A percentile compares a stretch with the other conserved stretches of the same genome.
Conservation (phyloP, 2,888 invertebrate genomes). For the Cerceris rybyensis region DNA sequence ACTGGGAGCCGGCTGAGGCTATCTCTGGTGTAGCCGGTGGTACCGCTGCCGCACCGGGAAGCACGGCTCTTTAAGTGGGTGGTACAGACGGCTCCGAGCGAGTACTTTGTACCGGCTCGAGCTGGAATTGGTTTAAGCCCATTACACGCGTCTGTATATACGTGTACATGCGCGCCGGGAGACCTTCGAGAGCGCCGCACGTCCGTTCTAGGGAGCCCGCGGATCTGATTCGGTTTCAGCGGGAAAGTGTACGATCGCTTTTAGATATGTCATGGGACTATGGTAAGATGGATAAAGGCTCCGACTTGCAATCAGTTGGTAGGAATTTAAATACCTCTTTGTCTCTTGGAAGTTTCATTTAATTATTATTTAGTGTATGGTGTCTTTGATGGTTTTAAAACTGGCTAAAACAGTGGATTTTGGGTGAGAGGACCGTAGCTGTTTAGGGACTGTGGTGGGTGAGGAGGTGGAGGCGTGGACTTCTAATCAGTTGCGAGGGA, state of each 20-base stretch:
- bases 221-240: conserved; percentile 43
- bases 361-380: too few species aligned
- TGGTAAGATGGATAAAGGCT: too few species aligned
- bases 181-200: conserved; percentile 50
- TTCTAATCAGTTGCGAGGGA: too few species aligned
- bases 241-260: neutral
- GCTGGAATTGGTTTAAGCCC: conserved; percentile 68
- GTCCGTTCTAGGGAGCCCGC: conserved; percentile 24
- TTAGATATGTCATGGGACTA: too few species aligned
- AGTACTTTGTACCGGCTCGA: conserved; percentile 65
- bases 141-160: conserved; percentile 60
- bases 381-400: too few species aligned
- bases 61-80: conserved; percentile 68
- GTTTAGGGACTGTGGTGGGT: too few species aligned
- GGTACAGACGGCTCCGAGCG: conserved; percentile 69
- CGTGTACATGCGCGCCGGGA: conserved; percentile 29
- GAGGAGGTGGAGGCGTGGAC: too few species aligned
- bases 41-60: conserved; percentile 40
- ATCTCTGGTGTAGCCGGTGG: conserved; percentile 56
- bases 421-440: too few species aligned
- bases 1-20: conserved; percentile 53
- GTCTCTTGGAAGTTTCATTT: too few species aligned
- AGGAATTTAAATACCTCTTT: too few species aligned
- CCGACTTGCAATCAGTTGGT: too few species aligned
- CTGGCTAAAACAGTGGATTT: too few species aligned